Conservation (phyloP, 2,113 vertebrate species). For the Tupaia tana region DNA sequence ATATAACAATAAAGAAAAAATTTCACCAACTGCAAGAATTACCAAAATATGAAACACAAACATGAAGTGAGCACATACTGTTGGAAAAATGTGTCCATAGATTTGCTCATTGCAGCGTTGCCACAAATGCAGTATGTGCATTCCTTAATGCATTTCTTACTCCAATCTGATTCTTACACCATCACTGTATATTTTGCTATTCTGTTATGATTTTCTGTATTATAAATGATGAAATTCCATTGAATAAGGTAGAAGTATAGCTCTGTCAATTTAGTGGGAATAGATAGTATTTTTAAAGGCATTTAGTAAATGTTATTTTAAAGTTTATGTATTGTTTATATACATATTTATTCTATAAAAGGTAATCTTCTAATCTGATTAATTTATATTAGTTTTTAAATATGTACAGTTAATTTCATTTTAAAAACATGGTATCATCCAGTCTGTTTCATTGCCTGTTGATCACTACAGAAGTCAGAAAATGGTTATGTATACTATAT, state of each 20-base stretch:
- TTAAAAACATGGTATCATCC: background rate
- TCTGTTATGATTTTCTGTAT: background rate
- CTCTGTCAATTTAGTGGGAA: background rate
- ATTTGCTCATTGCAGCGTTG: no score
- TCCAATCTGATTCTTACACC: background rate
- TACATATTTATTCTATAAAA: background rate
- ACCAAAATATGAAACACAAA: no score
- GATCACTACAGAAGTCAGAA: background rate
- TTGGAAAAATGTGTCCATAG: no score
- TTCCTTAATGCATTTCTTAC: slow-evolving; percentile 24
- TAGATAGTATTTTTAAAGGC: background rate
- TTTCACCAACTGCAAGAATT: no score
- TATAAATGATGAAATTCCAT: slow-evolving; percentile 4
- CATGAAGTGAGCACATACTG: no score
- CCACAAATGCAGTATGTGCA: no score
- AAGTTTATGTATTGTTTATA: background rate
- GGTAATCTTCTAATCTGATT: background rate
- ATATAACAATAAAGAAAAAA: no score
- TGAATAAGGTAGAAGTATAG: background rate
- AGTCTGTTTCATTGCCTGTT: background rate
- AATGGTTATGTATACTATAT: background rate
- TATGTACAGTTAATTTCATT: background rate
- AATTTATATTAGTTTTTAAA: slow-evolving; percentile 31
- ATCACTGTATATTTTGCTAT: background rate
- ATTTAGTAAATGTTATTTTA: background rate